Evolutionary conservation across 1,140 invertebrate species (phyloP).

Genomic region (Orussus abietinus): DNA sequence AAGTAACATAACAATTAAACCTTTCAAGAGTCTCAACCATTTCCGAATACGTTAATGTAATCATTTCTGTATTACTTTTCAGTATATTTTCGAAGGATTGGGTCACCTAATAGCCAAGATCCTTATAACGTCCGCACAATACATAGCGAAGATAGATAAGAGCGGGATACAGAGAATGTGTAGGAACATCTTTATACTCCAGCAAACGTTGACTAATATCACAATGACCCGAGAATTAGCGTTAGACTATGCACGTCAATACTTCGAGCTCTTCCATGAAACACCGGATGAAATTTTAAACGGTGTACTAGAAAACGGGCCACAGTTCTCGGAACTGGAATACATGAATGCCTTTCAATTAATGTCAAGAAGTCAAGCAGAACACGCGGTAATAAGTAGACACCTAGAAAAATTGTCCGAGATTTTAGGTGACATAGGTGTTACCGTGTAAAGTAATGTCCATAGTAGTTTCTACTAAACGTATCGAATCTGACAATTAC

Average conservation of each 20-base stretch:
- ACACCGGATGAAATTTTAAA: conserved; percentile 84
- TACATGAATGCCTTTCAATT: conserved; percentile 82
- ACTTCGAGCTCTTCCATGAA: conserved; percentile 83
- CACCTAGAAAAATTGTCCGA: conserved; percentile 62
- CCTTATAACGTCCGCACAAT: conserved; percentile 77
- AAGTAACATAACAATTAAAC: too few species aligned
- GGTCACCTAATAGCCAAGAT: conserved; percentile 84
- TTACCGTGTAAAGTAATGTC: conserved; percentile 56
- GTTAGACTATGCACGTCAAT: conserved; percentile 83
- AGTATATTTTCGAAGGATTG: conserved; percentile 94
- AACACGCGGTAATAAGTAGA: conserved; percentile 48
- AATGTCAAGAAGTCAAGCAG: conserved; percentile 58
- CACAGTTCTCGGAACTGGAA: conserved; percentile 79
- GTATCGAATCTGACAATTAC: too few species aligned
- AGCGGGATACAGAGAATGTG: conserved; percentile 79
- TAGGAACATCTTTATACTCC: conserved; percentile 79
- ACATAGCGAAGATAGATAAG: conserved; percentile 76
- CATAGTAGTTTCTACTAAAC: too few species aligned
- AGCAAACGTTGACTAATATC: conserved; percentile 81
- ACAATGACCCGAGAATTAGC: conserved; percentile 79
- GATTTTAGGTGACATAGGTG: conserved; percentile 64
- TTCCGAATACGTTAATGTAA: too few species aligned
- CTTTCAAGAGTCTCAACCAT: too few species aligned
- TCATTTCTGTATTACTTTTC: too few species aligned
- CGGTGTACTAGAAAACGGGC: conserved; percentile 74